phyloP scores from a whole-genome alignment of 2,888 invertebrate genomes.

The Zygaena filipendulae region DNA sequence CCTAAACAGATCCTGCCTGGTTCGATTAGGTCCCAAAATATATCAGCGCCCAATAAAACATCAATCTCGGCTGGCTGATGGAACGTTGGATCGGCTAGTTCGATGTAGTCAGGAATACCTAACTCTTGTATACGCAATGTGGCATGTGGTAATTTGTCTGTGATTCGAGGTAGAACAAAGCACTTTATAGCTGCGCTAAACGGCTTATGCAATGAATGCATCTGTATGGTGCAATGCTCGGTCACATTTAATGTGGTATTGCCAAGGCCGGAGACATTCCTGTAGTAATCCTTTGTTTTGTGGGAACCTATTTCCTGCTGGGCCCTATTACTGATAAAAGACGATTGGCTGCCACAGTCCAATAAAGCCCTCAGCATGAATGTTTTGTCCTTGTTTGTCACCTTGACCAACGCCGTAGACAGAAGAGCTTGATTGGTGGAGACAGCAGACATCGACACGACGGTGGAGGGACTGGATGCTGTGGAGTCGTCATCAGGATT shows the following conservation, averaged over 20 bases:
- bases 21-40: conserved; percentile 14
- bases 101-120: conserved; percentile 7
- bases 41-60: conserved; percentile 11
- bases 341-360: conserved; percentile 4
- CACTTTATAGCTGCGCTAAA: conserved; percentile 5
- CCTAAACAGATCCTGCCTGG: conserved; percentile 7
- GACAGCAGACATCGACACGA: conserved; percentile 3
- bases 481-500: background rate
- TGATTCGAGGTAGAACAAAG: conserved; percentile 12
- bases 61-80: conserved; percentile 9
- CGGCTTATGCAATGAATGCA: conserved; percentile 4
- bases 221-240: conserved; percentile 5
- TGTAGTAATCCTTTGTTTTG: conserved; percentile 1
- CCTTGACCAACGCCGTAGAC: conserved; percentile 9
- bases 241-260: conserved; percentile 4
- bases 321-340: no score
- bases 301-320: no score
- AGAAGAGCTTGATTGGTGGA: conserved; percentile 5
- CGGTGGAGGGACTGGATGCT: background rate
- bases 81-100: conserved; percentile 11
- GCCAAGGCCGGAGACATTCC: conserved; percentile 8
- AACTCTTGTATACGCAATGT: conserved; percentile 5
- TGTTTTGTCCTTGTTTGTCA: conserved; percentile 5
- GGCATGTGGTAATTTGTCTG: conserved; percentile 10
- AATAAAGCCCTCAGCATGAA: conserved; percentile 6